Percentiles rank a stretch among this genome's conserved stretches.
These are phyloP conservation scores for Listrodromus nycthemerus DNA, from an alignment of 2,888 invertebrate species.

Conservation along the genomic window DNA sequence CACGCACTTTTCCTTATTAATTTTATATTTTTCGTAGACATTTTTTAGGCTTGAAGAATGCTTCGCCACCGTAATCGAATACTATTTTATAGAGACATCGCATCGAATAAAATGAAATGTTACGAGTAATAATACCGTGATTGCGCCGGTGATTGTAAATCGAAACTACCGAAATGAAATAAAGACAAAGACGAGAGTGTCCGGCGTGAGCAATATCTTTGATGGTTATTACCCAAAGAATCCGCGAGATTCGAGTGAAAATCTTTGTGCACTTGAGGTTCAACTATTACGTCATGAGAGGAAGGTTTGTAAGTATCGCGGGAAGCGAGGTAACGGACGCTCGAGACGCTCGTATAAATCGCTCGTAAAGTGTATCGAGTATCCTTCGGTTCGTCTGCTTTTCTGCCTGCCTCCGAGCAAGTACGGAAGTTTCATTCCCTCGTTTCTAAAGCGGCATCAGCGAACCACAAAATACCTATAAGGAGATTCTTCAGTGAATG, in stretches of 20 bases:
- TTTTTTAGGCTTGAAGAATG: background rate
- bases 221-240: slow-evolving; percentile 57
- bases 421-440: slow-evolving; percentile 48
- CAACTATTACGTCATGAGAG: slow-evolving; percentile 29
- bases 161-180: slow-evolving; percentile 23
- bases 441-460: slow-evolving; percentile 42
- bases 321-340: slow-evolving; percentile 46
- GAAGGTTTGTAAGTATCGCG: slow-evolving; percentile 12
- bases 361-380: slow-evolving; percentile 60
- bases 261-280: slow-evolving; percentile 60
- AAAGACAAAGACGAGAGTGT: background rate
- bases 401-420: slow-evolving; percentile 31
- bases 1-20: background rate
- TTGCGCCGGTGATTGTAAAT: slow-evolving; percentile 26
- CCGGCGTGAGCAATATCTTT: slow-evolving; percentile 41
- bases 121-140: background rate
- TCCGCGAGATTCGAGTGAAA: slow-evolving; percentile 52
- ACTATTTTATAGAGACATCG: background rate
- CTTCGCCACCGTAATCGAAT: background rate
- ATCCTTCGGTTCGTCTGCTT: slow-evolving; percentile 47
- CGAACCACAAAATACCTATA: slow-evolving; percentile 30
- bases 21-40: background rate
- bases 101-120: background rate
- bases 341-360: slow-evolving; percentile 63
- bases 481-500: slow-evolving; percentile 3